Base-by-base conservation (phyloP, 2,113 vertebrate genomes). In the Candoia aspera region DNA sequence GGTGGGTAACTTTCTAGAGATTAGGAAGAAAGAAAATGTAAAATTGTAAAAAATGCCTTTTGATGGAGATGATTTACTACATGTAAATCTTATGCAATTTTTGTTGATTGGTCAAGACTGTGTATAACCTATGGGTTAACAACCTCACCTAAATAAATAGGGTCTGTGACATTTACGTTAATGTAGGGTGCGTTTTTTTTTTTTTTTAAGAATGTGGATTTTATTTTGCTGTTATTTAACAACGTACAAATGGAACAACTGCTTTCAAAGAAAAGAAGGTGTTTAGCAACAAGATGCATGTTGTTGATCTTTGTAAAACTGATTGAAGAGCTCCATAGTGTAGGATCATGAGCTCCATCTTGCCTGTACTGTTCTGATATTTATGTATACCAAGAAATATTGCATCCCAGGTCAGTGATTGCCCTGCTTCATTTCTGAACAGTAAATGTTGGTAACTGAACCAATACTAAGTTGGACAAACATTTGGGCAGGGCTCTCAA, bases 41-140 rank as follows among this genome's bases (percentile, higher is more conserved):
- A 95, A 94, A 96, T 96, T 97, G 94, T 89, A 93, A 95, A 95
- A 95, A 97, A 96, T 96, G 94, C 91, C 91, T 94, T 95, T 97
- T 96, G 96, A 96, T 94, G 94, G 95, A 97, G 84, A 97, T 97
- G 95, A 96, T 94, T 97, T 95, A 96, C 90, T 86, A 96, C 97
- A 97, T 95, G 94, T 86, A 93, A 96, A 97, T 94, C 94, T 95
- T 92, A 96, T 92, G 95, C 0, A 0, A 90, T 96, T 96, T 92
- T 49, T 92, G 84, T 95, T 97, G 93, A 95, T 49, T 88, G 29
- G 85, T 84, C 85, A 95, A 96, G 93, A 29, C 93, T 17, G 1
- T 94, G 96, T 93, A 11, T 94, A 92, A n/a, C n/a, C n/a, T 95
- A 15, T 49, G 49, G 42, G 92, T 91, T 92, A 88, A 90, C 62